Evolutionary conservation across 1,140 invertebrate species (phyloP).

Genomic region (Drosophila mayri): DNA sequence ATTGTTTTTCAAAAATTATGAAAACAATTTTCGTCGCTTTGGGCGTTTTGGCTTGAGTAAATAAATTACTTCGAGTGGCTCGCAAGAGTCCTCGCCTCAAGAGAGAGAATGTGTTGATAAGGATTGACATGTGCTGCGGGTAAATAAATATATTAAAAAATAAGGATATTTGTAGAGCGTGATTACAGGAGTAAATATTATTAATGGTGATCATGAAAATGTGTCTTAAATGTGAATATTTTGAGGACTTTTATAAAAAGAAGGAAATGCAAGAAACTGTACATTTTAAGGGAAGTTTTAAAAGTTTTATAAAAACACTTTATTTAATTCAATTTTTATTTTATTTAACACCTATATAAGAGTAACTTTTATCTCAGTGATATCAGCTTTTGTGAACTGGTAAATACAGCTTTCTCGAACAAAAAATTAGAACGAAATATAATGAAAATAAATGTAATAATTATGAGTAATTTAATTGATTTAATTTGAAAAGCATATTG

Average conservation of each 20-base stretch:
- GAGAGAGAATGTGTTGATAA: constrained; percentile 19
- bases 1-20: constrained; percentile 75
- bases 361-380: no score
- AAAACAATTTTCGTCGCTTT: constrained; percentile 66
- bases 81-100: constrained; percentile 1
- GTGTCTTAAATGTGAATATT: background rate
- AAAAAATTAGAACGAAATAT: no score
- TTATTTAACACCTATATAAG: no score
- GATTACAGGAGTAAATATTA: background rate
- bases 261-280: background rate
- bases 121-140: constrained; percentile 15
- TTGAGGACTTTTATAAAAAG: background rate
- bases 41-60: constrained; percentile 53
- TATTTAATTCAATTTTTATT: no score
- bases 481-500: no score
- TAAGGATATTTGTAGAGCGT: background rate
- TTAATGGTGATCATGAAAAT: no score
- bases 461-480: no score
- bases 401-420: no score
- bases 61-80: constrained; percentile 69
- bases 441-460: no score
- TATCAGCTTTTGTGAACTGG: no score
- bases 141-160: background rate
- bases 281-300: background rate
- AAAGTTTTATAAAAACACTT: no score